Evolutionary conservation across 2,113 vertebrate genomes (phyloP), one percentile per base, ranked within the genome.

Genomic region (Xyliphius kryptos): DNA sequence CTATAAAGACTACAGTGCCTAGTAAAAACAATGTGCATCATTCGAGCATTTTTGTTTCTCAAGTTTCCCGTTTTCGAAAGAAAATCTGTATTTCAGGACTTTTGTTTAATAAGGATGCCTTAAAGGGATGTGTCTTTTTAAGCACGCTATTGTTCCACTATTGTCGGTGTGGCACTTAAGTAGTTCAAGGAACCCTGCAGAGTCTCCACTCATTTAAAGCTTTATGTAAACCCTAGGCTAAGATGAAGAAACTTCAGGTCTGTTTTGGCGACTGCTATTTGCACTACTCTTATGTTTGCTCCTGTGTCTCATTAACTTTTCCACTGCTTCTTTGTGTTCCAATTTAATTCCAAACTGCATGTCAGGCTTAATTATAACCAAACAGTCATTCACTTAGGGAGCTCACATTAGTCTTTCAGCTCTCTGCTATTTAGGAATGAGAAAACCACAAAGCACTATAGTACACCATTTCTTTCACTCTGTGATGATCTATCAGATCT

Each of bases 91-190:
- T n/a, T n/a, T n/a, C 46, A 66, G 63, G 41, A 37, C 52, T 46
- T 15, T 68, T n/a, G n/a, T n/a, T n/a, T n/a, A n/a, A 60, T 61
- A 53, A 61, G 74, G 72, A 78, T 74, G 63, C 74, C 76, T 69
- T 32, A 73, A 76, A 71, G 75, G 72, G 73, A 76, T 75, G 74
- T 66, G 71, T 59, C 38, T 58, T 64, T 72, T 56, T 66, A 65
- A 75, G 63, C 57, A 38, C 46, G 36, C 40, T 47, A 20, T 68
- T 50, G n/a, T n/a, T n/a, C n/a, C n/a, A n/a, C n/a, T n/a, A n/a
- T n/a, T n/a, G n/a, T n/a, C n/a, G n/a, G n/a, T n/a, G n/a, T n/a
- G n/a, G n/a, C n/a, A n/a, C n/a, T n/a, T n/a, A n/a, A n/a, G n/a
- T n/a, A n/a, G n/a, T n/a, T n/a, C n/a, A n/a, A 66, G 63, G 55